Conservation (phyloP, 2,888 invertebrate species). For the Pherbina coryleti region DNA sequence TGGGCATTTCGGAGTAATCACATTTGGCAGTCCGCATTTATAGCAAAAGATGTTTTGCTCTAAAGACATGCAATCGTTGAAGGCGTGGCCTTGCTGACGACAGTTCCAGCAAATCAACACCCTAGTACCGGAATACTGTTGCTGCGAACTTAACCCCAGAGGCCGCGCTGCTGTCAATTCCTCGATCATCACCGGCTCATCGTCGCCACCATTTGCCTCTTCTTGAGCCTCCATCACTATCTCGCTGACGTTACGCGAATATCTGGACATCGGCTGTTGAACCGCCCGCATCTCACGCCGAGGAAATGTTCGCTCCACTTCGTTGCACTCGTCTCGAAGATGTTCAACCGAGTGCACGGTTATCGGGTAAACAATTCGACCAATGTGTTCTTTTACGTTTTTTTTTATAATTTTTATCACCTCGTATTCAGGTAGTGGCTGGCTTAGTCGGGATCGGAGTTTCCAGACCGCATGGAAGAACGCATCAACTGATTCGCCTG, state of each 20-base stretch:
- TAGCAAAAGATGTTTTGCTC: background rate
- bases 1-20: constrained; percentile 11
- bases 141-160: too few relatives aligned
- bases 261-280: background rate
- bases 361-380: constrained; percentile 7
- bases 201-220: background rate
- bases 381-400: background rate
- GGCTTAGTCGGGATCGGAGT: background rate
- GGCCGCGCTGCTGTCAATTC: background rate
- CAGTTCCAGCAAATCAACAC: constrained; percentile 2
- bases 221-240: background rate
- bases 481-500: background rate
- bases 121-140: background rate
- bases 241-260: background rate
- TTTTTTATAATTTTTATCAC: constrained; percentile 25
- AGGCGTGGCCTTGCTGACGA: background rate
- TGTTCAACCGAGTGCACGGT: too few relatives aligned
- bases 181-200: background rate
- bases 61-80: background rate
- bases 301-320: too few relatives aligned
- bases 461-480: constrained; percentile 16
- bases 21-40: background rate
- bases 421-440: constrained; percentile 14
- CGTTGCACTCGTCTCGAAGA: too few relatives aligned
- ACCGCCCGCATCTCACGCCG: background rate